Base-by-base conservation (phyloP, 1,140 invertebrate genomes). In the Aphelinus certus region DNA sequence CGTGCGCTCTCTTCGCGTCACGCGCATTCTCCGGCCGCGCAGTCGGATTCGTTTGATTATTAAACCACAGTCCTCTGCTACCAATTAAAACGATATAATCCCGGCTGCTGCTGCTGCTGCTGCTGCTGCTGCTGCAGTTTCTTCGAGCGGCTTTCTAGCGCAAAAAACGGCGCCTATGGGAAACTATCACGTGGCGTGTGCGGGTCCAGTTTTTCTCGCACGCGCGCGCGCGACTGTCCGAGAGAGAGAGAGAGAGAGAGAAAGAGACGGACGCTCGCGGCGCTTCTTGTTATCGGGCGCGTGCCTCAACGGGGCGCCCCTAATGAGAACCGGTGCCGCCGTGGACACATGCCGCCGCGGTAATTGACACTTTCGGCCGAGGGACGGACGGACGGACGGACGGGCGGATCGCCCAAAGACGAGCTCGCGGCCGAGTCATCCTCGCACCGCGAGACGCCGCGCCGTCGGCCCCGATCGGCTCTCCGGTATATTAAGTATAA, bases 281-380 rank as follows among this genome's bases (percentile, higher is more conserved):
- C n/a, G 45, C 26, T 65, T 76, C 62, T 71, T 61, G 48, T 61
- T 66, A 55, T 71, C 61, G 67, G 45, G 65, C 73, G 74, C 62
- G 74, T 58, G 48, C 51, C 58, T 56, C 66, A n/a, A 57, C 62
- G 62, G 74, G 62, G 68, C 61, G 74, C 43, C 61, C 55, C 61
- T 76, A 76, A 76, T 76, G 74, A 76, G 74, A 76, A 71, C 73
- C 73, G 67, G 73, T 75, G 73, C 61, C 64, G 47, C n/a, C 51
- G 67, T 51, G 70, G 62, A 45, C 64, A 58, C 61, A 60, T 69
- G 26, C 26, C 46, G 46, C 10, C 48, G 3, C 47, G 67, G 67
- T 76, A 71, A 76, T 76, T 71, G 68, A 76, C 68, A 70, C 74
- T 76, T 75, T 71, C 26, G 47, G 58, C 46, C 58, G 46, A 6